A percentile compares a stretch with the other conserved stretches of the same genome.
phyloP scores from a whole-genome alignment of 2,113 vertebrate genomes.

The Chaetodon auriga region DNA sequence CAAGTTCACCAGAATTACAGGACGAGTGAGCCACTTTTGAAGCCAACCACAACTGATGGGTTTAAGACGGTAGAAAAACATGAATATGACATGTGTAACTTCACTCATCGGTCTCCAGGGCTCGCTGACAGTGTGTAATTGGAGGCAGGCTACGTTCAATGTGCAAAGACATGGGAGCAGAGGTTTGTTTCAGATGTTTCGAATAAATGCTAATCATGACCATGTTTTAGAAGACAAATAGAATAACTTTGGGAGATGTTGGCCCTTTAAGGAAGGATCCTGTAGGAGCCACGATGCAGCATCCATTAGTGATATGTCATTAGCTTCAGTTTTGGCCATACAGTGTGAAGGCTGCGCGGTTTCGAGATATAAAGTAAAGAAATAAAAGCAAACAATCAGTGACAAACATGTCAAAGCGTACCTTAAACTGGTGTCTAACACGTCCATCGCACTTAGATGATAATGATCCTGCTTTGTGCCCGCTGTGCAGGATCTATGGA shows the following conservation, averaged over 20 bases:
- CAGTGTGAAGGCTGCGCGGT: background rate
- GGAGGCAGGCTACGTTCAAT: background rate
- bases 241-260: background rate
- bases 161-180: no score
- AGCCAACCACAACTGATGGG: background rate
- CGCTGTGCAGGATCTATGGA: constrained; percentile 18
- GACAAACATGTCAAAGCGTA: no score
- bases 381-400: background rate
- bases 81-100: background rate
- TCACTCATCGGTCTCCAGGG: constrained; percentile 9
- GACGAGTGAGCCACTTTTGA: background rate
- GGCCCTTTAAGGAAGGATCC: background rate
- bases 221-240: no score
- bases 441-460: background rate
- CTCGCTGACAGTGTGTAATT: constrained; percentile 3
- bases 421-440: background rate
- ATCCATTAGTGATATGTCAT: background rate
- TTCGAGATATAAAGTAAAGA: background rate
- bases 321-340: background rate
- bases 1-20: constrained; percentile 33
- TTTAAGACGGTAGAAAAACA: constrained; percentile 9
- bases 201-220: background rate
- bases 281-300: background rate
- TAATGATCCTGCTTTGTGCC: constrained; percentile 34
- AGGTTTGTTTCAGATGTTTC: background rate